Evolutionary conservation across 2,888 invertebrate genomes (phyloP).

Genomic region (Sympetrum striolatum): DNA sequence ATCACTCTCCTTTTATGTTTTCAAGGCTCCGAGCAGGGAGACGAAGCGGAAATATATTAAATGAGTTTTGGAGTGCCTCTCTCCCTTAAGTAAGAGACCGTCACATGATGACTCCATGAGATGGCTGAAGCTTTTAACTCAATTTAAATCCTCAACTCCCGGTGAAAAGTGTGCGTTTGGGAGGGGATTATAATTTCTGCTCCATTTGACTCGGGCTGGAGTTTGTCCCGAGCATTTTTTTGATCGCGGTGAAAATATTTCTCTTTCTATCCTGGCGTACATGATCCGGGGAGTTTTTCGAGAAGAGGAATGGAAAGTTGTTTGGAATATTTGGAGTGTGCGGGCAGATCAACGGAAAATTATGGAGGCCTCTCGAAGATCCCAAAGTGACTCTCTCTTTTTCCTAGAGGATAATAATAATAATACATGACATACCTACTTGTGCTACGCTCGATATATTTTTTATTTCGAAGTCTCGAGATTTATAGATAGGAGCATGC

Average conservation of each 20-base stretch:
- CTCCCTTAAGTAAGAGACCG: conserved; percentile 3
- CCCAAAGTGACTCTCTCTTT: background rate
- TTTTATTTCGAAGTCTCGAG: no score
- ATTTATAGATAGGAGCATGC: no score
- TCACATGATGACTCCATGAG: conserved; percentile 16
- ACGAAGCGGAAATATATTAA: background rate
- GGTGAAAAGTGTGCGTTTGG: background rate
- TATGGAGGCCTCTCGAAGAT: background rate
- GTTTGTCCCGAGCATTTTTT: background rate
- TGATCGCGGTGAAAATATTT: background rate
- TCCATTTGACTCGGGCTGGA: background rate
- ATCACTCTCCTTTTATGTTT: background rate
- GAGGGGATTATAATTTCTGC: background rate
- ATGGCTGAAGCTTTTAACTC: conserved; percentile 13
- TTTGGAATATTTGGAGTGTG: background rate
- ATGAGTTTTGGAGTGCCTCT: background rate
- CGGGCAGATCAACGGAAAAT: background rate
- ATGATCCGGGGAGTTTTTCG: background rate
- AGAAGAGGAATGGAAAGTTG: background rate
- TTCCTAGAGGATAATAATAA: no score
- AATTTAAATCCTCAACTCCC: conserved; percentile 9
- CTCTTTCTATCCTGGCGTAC: background rate
- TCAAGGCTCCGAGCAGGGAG: background rate
- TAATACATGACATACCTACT: no score
- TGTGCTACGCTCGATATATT: no score